phyloP scores from a whole-genome alignment of 2,113 vertebrate genomes.

The Ramphastos sulfuratus region DNA sequence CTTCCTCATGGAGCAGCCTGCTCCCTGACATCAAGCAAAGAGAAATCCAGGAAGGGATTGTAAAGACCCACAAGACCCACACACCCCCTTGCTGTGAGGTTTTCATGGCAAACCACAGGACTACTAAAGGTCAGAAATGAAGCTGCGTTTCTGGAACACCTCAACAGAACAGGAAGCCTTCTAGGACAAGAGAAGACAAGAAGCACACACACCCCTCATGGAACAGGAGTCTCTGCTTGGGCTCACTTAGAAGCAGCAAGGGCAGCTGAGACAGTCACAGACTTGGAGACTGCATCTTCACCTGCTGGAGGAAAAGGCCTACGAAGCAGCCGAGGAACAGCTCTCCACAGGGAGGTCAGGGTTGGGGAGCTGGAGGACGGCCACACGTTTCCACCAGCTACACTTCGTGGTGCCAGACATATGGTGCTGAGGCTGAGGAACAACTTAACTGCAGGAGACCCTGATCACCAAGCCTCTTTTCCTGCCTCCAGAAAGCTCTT shows the following conservation, averaged over 20 bases:
- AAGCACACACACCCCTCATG: not conserved
- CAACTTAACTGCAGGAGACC: not conserved
- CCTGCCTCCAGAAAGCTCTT: not conserved
- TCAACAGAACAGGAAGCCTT: not conserved
- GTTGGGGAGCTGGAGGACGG: not conserved
- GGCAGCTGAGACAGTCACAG: not conserved
- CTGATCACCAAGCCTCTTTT: not conserved
- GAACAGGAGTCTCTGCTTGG: not conserved
- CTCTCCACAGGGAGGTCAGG: not conserved
- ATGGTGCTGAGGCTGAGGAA: not conserved
- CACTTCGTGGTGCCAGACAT: not conserved
- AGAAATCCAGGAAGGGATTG: not conserved
- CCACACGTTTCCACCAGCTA: not conserved
- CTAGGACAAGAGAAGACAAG: not conserved
- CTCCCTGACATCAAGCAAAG: not conserved
- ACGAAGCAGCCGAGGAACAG: not conserved
- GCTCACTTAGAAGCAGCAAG: not conserved
- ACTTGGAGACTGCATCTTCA: not conserved
- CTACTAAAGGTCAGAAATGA: not conserved
- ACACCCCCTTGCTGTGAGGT: not conserved
- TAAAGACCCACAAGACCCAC: too few species aligned
- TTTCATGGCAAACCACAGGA: not conserved
- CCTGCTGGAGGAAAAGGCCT: not conserved
- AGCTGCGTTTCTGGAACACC: not conserved
- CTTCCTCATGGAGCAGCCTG: not conserved